Evolutionary conservation across 1,140 invertebrate species (phyloP), one percentile per base, ranked within the genome.

Genomic region (Hyphantria cunea): DNA sequence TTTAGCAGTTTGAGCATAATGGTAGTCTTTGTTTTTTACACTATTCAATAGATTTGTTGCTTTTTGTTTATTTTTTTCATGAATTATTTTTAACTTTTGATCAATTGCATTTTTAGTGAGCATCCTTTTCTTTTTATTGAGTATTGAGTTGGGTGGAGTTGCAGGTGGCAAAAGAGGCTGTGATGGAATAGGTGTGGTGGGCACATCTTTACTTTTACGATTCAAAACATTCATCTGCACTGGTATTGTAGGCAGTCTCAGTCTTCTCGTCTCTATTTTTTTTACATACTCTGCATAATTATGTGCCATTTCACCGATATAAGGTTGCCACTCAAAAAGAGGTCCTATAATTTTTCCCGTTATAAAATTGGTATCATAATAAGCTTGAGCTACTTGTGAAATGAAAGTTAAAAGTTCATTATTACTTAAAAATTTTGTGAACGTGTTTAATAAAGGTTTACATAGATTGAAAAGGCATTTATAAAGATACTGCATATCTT

Each of bases 331-430:
- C 33, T 53, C 49, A 61, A 90, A 77, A 41, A 93, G 64, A 12
- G 91, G 89, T 32, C 64, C 56, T 31, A 92, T 78, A 39, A 93
- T 90, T 53, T 89, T 86, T 44, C 91, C 77, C n/a, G 90, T 76
- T 17, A 92, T 78, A 69, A 87, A 92, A 49, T 78, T 84, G 41
- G 85, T 86, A 59, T 92, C 92, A 64, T 90, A 91, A 64, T 70
- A 51, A 34, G 25, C n/a, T 66, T 84, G 75, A 33, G 83, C 88
- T 65, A 85, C 51, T 53, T 86, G 74, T 6, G 81, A 79, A 54
- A 89, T 80, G 44, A 68, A 74, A 44, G 70, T 64, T 12, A 90
- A 63, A 49, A 82, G 66, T 70, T 86, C 80, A 56, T 82, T 75
- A 41, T 80, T 86, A 31, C 76, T 76, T 8, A 92, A 78, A 66